Evolutionary conservation across 2,888 invertebrate genomes (phyloP), one percentile per base, ranked within the genome.

Genomic region (Drosophila formosana): DNA sequence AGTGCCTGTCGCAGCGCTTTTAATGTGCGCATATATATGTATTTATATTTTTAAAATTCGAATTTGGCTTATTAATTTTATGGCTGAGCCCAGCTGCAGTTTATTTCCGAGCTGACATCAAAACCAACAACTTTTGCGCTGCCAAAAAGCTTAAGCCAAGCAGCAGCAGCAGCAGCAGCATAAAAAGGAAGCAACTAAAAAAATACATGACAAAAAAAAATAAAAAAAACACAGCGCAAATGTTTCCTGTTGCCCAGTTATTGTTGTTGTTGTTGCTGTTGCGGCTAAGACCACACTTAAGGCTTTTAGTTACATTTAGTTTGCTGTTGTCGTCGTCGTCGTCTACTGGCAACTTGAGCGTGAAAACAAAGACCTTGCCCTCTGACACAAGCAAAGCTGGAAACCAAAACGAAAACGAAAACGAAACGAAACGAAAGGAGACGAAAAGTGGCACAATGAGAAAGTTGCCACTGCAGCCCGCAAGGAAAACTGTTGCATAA

Each of bases 271-370:
- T 46, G 43, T 46, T 65, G 60, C 55, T 57, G 52, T 68, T 74
- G 45, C 8, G 82, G 82, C 68, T 82, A 56, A 76, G 72, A 66
- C 64, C 74, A 71, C 80, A 69, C 77, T 85, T 71, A 72, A 50
- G 68, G 67, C 80, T 79, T 77, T 75, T 75, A 73, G 83, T 73
- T 78, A 72, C 78, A 73, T 78, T 88, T 77, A 77, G 72, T 72
- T 83, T 72, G 58, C 53, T 55, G 67, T 67, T 76, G 63, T 53
- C 13, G 57, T 39, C 39, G 34, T 57, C 51, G 71, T 52, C 65
- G 46, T 65, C 63, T 37, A 25, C 56, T 43, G 61, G 65, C 60
- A 74, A 74, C 81, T 78, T 73, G 66, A 66, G 78, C 68, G 43
- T 63, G 61, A 70, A 62, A 65, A 66, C 63, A 71, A 75, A 78